Base-by-base conservation (phyloP, 2,113 vertebrate genomes). In the Pterocles burchelli region DNA sequence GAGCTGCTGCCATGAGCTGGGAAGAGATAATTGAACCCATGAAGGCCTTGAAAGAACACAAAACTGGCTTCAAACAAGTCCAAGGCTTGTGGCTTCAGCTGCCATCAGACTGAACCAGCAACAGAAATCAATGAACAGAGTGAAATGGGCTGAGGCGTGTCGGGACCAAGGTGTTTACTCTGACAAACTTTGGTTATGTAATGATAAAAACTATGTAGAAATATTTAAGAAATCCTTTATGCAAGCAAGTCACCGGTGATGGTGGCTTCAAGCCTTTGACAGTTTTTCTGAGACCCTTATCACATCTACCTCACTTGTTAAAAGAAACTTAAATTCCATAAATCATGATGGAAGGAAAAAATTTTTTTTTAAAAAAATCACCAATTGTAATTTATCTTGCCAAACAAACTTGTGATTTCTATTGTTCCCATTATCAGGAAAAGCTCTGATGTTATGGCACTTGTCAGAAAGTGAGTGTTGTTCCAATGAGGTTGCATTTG, bases 1-100 rank as follows among this genome's bases (percentile, higher is more conserved):
- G 45, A 76, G 57, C 7, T 67, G 25, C 36, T 3, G 4, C 28
- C 0, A 0, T 41, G 13, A 89, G 11, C 29, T 34, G 18, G 33
- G 16, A 68, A 45, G 58, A 76, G 34, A 17, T 22, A 66, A 43
- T 2, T 33, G 13, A 65, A 59, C 4, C 3, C 65, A 7, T 3
- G 36, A 65, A 68, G 55, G 49, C 46, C 17, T 24, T 22, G 25
- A 65, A 80, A 73, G 13, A 25, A 84, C 24, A 21, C 46, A 83
- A 74, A 66, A 8, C 45, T 24, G 9, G 6, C 34, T 72, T 26
- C 21, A 62, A 52, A 68, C 1, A 4, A 21, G 4, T 43, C 19
- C 36, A 49, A 84, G 22, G 15, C 5, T 11, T 81, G 31, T 4
- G 33, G 26, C 54, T 55, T 55, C 24, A 75, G 34, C 34, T 31